Conservation (phyloP, 2,113 vertebrate genomes). For the Egretta garzetta region DNA sequence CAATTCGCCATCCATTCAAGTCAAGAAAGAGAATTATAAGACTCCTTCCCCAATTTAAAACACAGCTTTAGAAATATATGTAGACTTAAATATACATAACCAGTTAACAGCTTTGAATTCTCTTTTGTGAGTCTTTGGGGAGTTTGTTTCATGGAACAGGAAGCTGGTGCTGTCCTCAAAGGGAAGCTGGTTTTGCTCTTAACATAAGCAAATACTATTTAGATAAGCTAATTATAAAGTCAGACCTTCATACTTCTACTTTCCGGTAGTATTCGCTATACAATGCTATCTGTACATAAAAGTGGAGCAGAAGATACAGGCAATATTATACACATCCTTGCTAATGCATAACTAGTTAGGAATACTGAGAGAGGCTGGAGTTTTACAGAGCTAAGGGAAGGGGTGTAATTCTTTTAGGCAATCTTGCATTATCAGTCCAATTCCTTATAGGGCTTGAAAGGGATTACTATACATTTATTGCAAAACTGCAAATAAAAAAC, state of each 20-base stretch:
- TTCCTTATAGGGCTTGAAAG: neutral
- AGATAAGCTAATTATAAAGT: neutral
- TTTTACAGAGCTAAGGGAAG: neutral
- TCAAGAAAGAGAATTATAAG: neutral
- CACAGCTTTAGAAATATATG: neutral
- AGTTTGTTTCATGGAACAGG: neutral
- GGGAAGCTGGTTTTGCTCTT: neutral
- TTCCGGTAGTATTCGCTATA: neutral
- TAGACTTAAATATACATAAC: neutral
- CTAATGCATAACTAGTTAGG: neutral
- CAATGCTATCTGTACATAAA: neutral
- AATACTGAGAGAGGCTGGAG: neutral
- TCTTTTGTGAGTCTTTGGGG: neutral
- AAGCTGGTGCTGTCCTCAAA: neutral
- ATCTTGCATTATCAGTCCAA: neutral
- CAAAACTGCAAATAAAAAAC: neutral
- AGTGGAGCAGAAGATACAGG: neutral
- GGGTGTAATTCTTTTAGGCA: neutral
- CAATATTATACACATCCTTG: neutral
- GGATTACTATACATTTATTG: fast-evolving
- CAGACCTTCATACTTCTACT: neutral
- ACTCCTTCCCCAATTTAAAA: neutral
- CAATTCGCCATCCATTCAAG: neutral
- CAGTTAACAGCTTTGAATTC: neutral
- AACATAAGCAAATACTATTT: neutral